These are phyloP conservation scores for Nasonia oneida DNA, from an alignment of 2,888 invertebrate species.

Conservation along the genomic window DNA sequence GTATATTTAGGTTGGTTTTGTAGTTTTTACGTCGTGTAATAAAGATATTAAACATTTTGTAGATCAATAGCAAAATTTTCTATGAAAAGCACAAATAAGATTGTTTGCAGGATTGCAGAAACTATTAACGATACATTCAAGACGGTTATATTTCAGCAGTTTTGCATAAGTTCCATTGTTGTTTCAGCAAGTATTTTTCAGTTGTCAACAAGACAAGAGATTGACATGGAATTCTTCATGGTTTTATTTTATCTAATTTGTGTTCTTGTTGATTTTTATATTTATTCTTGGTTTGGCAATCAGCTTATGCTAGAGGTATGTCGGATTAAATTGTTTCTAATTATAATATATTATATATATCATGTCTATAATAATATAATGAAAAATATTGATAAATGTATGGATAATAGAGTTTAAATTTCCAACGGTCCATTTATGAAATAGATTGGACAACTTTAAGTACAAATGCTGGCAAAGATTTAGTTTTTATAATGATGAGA, in stretches of 20 bases:
- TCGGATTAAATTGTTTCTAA: too few species aligned
- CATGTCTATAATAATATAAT: too few species aligned
- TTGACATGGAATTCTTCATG: slow-evolving; percentile 40
- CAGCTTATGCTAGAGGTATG: slow-evolving; percentile 32
- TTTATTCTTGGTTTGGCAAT: slow-evolving; percentile 51
- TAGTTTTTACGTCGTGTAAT: too few species aligned
- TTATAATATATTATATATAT: too few species aligned
- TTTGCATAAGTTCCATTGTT: slow-evolving; percentile 41
- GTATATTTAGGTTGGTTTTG: slow-evolving; percentile 26
- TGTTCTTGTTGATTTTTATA: slow-evolving; percentile 34
- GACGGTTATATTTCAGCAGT: slow-evolving; percentile 41
- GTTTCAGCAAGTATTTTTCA: slow-evolving; percentile 43
- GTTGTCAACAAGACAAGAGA: slow-evolving; percentile 35
- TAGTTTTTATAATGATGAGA: slow-evolving; percentile 37
- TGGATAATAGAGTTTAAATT: slow-evolving; percentile 26
- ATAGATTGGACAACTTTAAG: slow-evolving; percentile 30
- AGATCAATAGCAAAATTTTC: background rate
- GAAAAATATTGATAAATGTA: background rate
- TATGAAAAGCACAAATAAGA: background rate
- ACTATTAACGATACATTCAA: slow-evolving; percentile 32
- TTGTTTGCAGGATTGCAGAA: slow-evolving; percentile 23
- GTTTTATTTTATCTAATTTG: slow-evolving; percentile 39
- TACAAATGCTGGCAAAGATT: background rate
- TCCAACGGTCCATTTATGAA: slow-evolving; percentile 24
- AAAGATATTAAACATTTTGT: too few species aligned